A percentile compares a stretch with the other conserved stretches of the same genome.
Evolutionary conservation across 2,797 vertebrate species (phyloP).

Genomic region (Lepilemur septentrionalis): DNA sequence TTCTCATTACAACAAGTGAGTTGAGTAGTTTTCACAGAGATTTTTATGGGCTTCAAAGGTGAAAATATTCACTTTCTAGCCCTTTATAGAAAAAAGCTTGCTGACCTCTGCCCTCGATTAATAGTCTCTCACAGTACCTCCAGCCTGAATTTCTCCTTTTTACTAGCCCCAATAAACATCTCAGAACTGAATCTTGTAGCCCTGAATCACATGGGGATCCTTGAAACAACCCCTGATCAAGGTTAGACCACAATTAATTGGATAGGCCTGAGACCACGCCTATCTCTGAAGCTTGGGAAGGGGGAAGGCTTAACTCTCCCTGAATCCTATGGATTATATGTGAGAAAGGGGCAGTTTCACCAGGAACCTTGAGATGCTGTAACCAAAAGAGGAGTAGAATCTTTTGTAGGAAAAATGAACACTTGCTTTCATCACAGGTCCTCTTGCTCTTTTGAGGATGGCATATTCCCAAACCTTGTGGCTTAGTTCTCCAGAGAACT

Average conservation of each 20-base stretch:
- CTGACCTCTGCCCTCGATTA: not conserved
- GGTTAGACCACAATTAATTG: not conserved
- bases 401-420: not conserved
- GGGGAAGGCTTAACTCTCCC: not conserved
- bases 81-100: not conserved
- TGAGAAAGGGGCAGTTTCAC: not conserved
- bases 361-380: not conserved
- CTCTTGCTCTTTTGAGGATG: not conserved
- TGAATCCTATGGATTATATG: not conserved
- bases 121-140: not conserved
- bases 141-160: not conserved
- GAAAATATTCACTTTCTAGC: not conserved
- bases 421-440: not conserved
- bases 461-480: not conserved
- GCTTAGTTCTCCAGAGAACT: not conserved
- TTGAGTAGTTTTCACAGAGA: conserved; percentile 21
- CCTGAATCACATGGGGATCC: not conserved
- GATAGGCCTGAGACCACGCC: not conserved
- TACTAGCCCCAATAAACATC: not conserved
- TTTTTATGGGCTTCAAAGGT: not conserved
- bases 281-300: not conserved
- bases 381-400: not conserved
- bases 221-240: not conserved
- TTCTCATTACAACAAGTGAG: not conserved
- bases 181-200: not conserved